Evolutionary conservation across 1,140 invertebrate species (phyloP).

Genomic region (Schlechtendalia chinensis): DNA sequence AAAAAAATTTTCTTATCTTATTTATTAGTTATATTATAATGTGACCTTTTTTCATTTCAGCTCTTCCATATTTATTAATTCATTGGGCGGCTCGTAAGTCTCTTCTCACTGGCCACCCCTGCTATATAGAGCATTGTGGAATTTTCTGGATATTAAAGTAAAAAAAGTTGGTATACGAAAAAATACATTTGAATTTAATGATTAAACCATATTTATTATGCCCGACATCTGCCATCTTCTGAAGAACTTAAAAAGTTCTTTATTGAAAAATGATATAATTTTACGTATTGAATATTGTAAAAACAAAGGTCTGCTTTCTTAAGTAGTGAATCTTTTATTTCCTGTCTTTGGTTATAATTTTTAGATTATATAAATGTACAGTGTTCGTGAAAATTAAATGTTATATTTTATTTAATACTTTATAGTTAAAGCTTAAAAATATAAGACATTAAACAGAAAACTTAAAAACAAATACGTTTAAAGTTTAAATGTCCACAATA

Average conservation of each 20-base stretch:
- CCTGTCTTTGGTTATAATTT: too few species aligned
- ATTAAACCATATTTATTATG: conserved; percentile 12
- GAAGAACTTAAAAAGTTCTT: conserved; percentile 24
- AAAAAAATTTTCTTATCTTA: too few species aligned
- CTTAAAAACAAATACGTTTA: not conserved
- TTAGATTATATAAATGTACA: too few species aligned
- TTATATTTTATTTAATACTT: too few species aligned
- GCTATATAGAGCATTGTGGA: too few species aligned
- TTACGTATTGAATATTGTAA: not conserved
- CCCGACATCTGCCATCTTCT: conserved; percentile 37
- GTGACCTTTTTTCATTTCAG: too few species aligned
- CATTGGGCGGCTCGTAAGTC: too few species aligned
- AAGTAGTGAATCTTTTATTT: not conserved
- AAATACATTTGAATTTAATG: not conserved
- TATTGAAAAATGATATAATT: conserved; percentile 2
- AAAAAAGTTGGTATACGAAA: not conserved
- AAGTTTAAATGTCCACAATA: not conserved
- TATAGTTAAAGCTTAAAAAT: not conserved
- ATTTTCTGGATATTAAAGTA: not conserved
- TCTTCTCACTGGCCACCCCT: too few species aligned
- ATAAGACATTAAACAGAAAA: not conserved
- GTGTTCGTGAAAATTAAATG: too few species aligned
- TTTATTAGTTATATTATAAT: too few species aligned
- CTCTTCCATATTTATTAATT: too few species aligned
- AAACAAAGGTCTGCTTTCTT: conserved; percentile 1